phyloP scores from a whole-genome alignment of 2,797 vertebrate genomes.

The Myripristis jacobus region DNA sequence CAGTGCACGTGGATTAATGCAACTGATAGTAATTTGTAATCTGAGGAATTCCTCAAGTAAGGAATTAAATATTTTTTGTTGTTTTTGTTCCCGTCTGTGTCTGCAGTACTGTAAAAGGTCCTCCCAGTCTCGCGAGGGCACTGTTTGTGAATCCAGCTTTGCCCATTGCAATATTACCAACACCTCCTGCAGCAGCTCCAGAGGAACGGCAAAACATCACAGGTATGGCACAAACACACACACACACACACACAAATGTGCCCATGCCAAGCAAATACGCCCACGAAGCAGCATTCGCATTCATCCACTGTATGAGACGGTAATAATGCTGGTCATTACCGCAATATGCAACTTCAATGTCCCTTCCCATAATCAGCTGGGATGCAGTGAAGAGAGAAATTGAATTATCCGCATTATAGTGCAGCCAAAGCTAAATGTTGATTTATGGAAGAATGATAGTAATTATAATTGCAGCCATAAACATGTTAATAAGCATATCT shows the following conservation, averaged over 20 bases:
- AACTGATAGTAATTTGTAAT: neutral
- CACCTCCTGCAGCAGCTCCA: slow-evolving; percentile 48
- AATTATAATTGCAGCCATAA: slow-evolving; percentile 75
- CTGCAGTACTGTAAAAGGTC: slow-evolving; percentile 78
- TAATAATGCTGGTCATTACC: slow-evolving; percentile 38
- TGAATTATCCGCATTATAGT: slow-evolving; percentile 69
- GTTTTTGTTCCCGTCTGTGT: slow-evolving; percentile 23
- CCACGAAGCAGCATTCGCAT: neutral
- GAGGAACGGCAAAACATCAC: slow-evolving; percentile 67
- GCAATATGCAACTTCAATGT: slow-evolving; percentile 41
- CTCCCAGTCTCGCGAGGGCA: slow-evolving; percentile 56
- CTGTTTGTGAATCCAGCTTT: slow-evolving; percentile 66
- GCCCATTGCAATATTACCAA: slow-evolving; percentile 51
- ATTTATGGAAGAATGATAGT: slow-evolving; percentile 72
- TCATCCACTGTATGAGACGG: neutral
- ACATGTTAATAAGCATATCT: slow-evolving; percentile 74
- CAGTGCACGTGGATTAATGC: too few relatives aligned
- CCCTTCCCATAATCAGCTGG: slow-evolving; percentile 48
- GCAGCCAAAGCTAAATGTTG: slow-evolving; percentile 68
- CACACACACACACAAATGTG: neutral
- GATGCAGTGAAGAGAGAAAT: slow-evolving; percentile 68
- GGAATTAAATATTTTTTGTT: neutral
- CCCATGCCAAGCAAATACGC: neutral
- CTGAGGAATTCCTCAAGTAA: neutral
- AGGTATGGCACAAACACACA: slow-evolving; percentile 62